Base-by-base conservation (phyloP, 2,797 vertebrate species). In the Hydrocynus forskahlii region DNA sequence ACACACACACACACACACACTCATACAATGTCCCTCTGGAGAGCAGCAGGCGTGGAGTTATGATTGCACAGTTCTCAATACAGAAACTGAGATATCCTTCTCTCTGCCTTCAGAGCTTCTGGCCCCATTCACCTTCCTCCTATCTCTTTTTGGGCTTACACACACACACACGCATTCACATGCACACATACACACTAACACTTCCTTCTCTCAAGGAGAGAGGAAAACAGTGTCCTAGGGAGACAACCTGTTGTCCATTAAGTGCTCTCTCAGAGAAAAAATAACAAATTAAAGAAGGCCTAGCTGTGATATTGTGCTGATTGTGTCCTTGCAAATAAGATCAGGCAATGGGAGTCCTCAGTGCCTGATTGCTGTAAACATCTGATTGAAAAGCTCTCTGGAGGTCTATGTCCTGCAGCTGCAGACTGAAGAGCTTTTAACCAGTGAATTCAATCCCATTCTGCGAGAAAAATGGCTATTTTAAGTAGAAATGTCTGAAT, bases 11-110 rank as follows among this genome's bases (percentile, higher is more conserved):
- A 19, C 35, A 9, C 17, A 40, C 7, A 80, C 84, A 76, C 83
- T 35, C 50, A 86, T 63, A 89, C 86, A 88, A 88, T 86, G 40
- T 82, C 63, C 50, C 85, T 85, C 86, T 74, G 64, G 83, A 83
- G 82, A 81, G 52, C 64, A 40, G 76, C 8, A 54, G 29, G 59
- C 5, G 48, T 71, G 57, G 55, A 66, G 74, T 81, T 86, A 69
- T 81, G 78, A 81, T 87, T 82, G 82, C n/a, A 69, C 78, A 2
- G 35, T 14, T 63, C 48, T 75, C 76, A 6, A 21, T 87, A 83
- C 55, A 85, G 88, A 76, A 88, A 85, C 76, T 83, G 55, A 81
- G 48, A 81, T 83, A 84, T 88, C 84, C 88, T 86, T 81, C 84
- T 80, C 35, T 75, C 66, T 23, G n/a, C 79, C 69, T 54, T 59